Base-by-base conservation (phyloP, 2,797 vertebrate genomes). In the Streptopelia turtur region DNA sequence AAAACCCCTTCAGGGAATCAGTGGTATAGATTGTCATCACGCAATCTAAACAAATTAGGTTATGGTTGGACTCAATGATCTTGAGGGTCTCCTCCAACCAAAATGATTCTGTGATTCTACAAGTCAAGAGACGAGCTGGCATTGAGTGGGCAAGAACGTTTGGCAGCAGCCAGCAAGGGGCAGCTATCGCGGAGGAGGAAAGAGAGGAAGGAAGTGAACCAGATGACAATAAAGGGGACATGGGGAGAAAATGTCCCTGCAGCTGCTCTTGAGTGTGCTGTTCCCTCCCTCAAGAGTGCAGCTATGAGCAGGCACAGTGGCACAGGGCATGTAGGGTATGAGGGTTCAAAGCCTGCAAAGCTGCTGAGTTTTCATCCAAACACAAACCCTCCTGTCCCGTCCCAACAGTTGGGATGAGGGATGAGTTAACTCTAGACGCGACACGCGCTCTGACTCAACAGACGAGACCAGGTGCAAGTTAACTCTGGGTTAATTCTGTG, bases 241-340 rank as follows among this genome's bases (percentile, higher is more conserved):
- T 1, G 3, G 39, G 52, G 21, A 53, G 59, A 72, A 84, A 66
- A 69, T 9, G n/a, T 33, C 55, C n/a, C 60, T 50, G 56, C 1
- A 9, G 39, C 57, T 10, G 1, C 22, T 78, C 6, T 3, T 0
- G 9, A 35, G 15, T 3, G 2, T 64, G 64, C 24, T 65, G 33
- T 11, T 70, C 15, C 39, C 12, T 16, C n/a, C 41, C 21, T 30
- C 16, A 6, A 27, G 30, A 64, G 33, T 0, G 0, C 25, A 61
- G 37, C 43, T 30, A 6, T 4, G 25, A 52, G 24, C 35, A 30
- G 41, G 66, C 30, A 76, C 84, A 50, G 14, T 4, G 6, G 20
- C 11, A 9, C 27, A 10, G 6, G 12, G 9, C 4, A 53, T 47
- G 24, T 14, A 35, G 16, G 14, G 14, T 11, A 13, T n/a, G 33